Evolutionary conservation across 2,113 vertebrate species (phyloP), one percentile per base, ranked within the genome.

Genomic region (Campylorhamphus procurvoides): DNA sequence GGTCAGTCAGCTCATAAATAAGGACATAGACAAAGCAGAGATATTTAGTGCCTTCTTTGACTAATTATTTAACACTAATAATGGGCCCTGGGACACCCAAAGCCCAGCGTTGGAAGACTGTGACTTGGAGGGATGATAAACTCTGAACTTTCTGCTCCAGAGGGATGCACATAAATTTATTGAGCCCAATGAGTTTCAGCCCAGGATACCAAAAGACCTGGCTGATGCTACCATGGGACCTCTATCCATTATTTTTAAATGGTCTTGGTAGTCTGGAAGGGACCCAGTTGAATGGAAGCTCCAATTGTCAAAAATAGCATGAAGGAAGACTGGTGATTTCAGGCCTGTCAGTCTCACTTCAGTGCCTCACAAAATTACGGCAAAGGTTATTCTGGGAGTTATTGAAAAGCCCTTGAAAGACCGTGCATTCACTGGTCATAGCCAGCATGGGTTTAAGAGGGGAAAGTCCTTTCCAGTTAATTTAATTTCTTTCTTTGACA

Each of bases 361-460:
- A 40, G 27, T 40, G 18, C 37, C 37, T 63, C 37, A 17, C 18
- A 63, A 63, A 63, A 63, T 63, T 29, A 60, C 22, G 18, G 23
- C 53, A 31, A 40, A 52, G 20, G 11, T 60, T 77, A 44, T 77
- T 69, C 37, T 37, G 44, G 28, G 23, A 39, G 18, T 46, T 62
- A 28, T 0, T 71, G 47, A 87, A 62, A 69, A 69, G 39, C 6
- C 33, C 9, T 46, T 62, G 33, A 46, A 23, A 62, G 23, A 53
- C 47, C 42, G 28, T 22, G 18, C 9, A 68, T 39, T 77, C 37
- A 33, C 37, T 60, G 7, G 14, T 60, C 47, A n/a, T 13, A 71
- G 23, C 14, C n/a, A 62, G 14, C 33, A 19, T 0, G 1, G 12
- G 28, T 62, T 53, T 28, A 39, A 0, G 1, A 69, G 27, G 28